Conservation (phyloP, 2,888 invertebrate species). For the Eumacrocentrus americanus region DNA sequence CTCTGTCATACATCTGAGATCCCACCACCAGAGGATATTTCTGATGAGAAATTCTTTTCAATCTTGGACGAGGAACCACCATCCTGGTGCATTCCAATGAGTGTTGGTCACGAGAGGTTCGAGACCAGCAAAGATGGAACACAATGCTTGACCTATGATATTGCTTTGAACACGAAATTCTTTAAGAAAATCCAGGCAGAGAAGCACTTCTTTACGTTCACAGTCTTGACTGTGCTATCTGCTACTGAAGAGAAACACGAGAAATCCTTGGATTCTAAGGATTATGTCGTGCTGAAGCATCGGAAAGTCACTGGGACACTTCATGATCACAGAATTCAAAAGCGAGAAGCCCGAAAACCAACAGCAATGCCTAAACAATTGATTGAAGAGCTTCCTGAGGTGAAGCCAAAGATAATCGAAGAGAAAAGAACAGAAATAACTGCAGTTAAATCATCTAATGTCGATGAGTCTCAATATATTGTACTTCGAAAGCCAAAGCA, state of each 20-base stretch:
- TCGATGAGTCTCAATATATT: constrained; percentile 40
- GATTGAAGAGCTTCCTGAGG: constrained; percentile 67
- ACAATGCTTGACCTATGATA: constrained; percentile 79
- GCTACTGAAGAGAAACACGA: constrained; percentile 81
- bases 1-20: constrained; percentile 81
- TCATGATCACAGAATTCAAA: constrained; percentile 76
- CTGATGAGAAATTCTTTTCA: constrained; percentile 59
- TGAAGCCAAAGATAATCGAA: neutral
- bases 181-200: constrained; percentile 76
- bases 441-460: constrained; percentile 1
- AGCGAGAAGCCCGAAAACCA: constrained; percentile 68
- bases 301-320: constrained; percentile 75
- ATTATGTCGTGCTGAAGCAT: constrained; percentile 74
- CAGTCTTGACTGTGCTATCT: constrained; percentile 80
- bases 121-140: constrained; percentile 80
- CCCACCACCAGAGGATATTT: constrained; percentile 74
- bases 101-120: constrained; percentile 80
- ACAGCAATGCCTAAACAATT: constrained; percentile 61
- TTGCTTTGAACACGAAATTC: constrained; percentile 81
- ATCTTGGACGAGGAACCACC: constrained; percentile 70
- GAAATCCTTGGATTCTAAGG: constrained; percentile 70
- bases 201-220: constrained; percentile 77
- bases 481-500: constrained; percentile 63
- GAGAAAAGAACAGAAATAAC: neutral
- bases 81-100: constrained; percentile 85